These are phyloP conservation scores for Hoplodrina blanda DNA, from an alignment of 2,888 invertebrate species.

Conservation along the genomic window DNA sequence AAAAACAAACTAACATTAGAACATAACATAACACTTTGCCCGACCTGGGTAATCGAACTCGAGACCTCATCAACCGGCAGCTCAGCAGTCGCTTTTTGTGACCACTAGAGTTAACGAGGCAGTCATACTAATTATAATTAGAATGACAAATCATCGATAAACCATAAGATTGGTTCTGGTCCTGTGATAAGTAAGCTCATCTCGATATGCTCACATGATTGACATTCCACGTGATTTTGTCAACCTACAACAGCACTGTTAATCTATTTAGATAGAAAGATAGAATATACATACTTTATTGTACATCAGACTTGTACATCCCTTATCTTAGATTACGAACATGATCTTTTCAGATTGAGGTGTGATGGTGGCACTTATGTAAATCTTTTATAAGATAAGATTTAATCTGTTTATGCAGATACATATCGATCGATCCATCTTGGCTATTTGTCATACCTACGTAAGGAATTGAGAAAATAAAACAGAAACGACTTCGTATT, in stretches of 20 bases:
- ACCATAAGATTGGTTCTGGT: slow-evolving; percentile 18
- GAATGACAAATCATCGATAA: neutral
- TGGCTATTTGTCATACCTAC: slow-evolving; percentile 4
- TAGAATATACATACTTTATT: neutral
- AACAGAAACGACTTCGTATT: no score
- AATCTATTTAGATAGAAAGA: slow-evolving; percentile 1
- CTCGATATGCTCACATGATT: slow-evolving; percentile 34
- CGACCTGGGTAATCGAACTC: no score
- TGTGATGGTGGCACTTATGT: neutral
- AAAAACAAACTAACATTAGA: neutral
- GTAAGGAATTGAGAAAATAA: neutral
- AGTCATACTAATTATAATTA: no score
- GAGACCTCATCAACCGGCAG: no score
- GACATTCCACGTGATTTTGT: slow-evolving; percentile 29
- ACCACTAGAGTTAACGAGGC: no score
- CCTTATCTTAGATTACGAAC: no score
- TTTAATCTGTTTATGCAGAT: slow-evolving; percentile 19
- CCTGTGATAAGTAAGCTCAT: slow-evolving; percentile 12
- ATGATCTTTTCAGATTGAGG: neutral
- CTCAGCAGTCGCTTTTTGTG: no score
- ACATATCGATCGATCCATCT: slow-evolving; percentile 16
- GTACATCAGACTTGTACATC: neutral
- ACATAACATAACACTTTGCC: no score
- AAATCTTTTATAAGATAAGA: slow-evolving; percentile 24
- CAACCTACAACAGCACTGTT: neutral